Base-by-base conservation (phyloP, 1,140 invertebrate genomes). In the Ericerus pela region DNA sequence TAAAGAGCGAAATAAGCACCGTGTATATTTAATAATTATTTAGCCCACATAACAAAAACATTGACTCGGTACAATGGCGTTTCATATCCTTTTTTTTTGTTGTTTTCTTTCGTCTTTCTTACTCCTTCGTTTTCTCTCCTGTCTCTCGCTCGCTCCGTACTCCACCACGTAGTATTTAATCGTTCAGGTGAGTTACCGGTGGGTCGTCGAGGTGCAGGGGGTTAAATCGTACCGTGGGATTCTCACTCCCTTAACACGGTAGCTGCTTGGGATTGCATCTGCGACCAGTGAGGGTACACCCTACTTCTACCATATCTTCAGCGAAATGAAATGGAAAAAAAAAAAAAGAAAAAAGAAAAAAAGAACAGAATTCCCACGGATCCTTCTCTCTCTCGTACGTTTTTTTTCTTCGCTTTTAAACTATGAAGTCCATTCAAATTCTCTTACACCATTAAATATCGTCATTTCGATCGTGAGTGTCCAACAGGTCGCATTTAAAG, bases 171-270 rank as follows among this genome's bases (percentile, higher is more conserved):
- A n/a, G n/a, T n/a, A n/a, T n/a, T 47, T 24, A 22, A 20, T 47
- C 41, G 41, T 47, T 47, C 41, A 47, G 41, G 41, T 47, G 41
- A 47, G 41, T 47, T 47, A 24, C 3, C 41, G 20, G 20, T 16
- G 36, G 20, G 41, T 38, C 20, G 10, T 24, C 20, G 41, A 20
- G 41, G 41, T 5, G 10, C 14, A 41, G 6, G 26, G 12, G 20
- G 41, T 47, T n/a, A n/a, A 8, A 47, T 2, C 20, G 41, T 47
- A 47, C 41, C 41, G 41, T 47, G 41, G 41, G 41, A 47, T 47
- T 47, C 26, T 47, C 41, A 47, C 41, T 47, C 41, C 41, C 41
- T 47, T 47, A 47, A 47, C 41, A 47, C 41, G 41, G 41, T 47
- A 47, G 41, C 41, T 24, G n/a, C n/a, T n/a, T n/a, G 12, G 41